Conservation (phyloP, 2,888 invertebrate genomes). For the Galerucella nymphaeae region DNA sequence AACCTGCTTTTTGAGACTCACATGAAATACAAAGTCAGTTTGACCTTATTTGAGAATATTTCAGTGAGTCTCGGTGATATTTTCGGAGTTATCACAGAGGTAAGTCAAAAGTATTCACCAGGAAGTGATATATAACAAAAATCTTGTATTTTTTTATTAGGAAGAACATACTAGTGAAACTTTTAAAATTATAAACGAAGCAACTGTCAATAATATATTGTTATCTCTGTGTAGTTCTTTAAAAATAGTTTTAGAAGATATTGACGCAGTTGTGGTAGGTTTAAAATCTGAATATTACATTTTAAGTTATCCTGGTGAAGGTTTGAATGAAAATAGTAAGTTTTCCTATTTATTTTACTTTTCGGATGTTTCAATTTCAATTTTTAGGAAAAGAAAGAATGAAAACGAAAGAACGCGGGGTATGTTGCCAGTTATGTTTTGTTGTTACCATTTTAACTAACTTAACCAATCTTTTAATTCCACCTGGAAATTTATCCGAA, state of each 20-base stretch:
- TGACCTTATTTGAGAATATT: conserved; percentile 63
- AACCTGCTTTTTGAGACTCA: conserved; percentile 60
- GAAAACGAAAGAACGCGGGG: conserved; percentile 68
- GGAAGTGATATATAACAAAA: no score
- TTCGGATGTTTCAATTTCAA: not conserved
- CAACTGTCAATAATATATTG: conserved; percentile 59
- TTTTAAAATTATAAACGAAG: conserved; percentile 62
- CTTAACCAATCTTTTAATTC: conserved; percentile 67
- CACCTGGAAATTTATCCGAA: conserved; percentile 69
- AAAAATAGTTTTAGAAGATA: conserved; percentile 62
- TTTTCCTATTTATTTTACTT: not conserved
- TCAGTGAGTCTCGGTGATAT: conserved; percentile 63
- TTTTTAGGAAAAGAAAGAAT: conserved; percentile 63
- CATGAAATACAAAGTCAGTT: conserved; percentile 60
- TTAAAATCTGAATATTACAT: conserved; percentile 62
- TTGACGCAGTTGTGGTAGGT: conserved; percentile 62
- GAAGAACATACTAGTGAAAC: conserved; percentile 53
- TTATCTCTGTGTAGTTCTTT: conserved; percentile 61
- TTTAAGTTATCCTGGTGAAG: conserved; percentile 56
- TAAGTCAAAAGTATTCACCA: no score
- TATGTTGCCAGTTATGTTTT: conserved; percentile 71
- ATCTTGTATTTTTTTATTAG: conserved; percentile 46
- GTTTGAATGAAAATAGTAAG: conserved; percentile 58
- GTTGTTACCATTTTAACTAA: conserved; percentile 67
- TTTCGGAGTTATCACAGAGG: conserved; percentile 65